Conservation (phyloP, 2,113 vertebrate species). For the Pitta sordida region DNA sequence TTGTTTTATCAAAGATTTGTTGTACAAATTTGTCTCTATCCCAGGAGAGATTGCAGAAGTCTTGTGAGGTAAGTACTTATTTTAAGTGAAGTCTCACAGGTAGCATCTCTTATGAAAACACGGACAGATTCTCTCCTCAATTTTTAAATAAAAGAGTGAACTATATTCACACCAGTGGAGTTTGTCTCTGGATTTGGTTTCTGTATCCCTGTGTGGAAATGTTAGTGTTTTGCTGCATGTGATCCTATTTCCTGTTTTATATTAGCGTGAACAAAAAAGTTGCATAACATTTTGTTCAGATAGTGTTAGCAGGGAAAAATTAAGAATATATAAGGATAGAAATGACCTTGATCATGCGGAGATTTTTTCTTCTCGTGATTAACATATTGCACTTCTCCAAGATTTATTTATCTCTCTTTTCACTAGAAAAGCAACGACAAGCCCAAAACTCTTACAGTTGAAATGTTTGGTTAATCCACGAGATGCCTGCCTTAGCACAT, state of each 20-base stretch:
- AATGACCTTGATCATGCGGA: neutral
- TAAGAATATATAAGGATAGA: neutral
- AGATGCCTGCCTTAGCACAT: neutral
- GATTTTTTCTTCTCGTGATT: neutral
- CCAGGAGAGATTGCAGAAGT: neutral
- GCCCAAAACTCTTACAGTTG: neutral
- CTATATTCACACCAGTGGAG: neutral
- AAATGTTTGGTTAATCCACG: constrained; percentile 17
- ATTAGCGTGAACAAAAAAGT: neutral
- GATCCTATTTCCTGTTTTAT: neutral
- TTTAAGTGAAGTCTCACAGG: neutral
- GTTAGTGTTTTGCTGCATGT: neutral
- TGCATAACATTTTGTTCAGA: neutral
- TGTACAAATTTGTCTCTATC: neutral
- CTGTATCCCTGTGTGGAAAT: neutral
- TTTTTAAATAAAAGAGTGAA: neutral
- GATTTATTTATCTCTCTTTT: neutral
- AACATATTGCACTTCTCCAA: neutral
- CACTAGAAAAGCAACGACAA: neutral
- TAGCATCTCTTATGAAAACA: neutral
- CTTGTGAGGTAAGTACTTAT: neutral
- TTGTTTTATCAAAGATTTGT: neutral
- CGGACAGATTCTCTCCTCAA: neutral
- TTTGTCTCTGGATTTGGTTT: neutral
- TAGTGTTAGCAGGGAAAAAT: neutral